Evolutionary conservation across 1,140 invertebrate genomes (phyloP).

Genomic region (Drosophila lacteicornis): DNA sequence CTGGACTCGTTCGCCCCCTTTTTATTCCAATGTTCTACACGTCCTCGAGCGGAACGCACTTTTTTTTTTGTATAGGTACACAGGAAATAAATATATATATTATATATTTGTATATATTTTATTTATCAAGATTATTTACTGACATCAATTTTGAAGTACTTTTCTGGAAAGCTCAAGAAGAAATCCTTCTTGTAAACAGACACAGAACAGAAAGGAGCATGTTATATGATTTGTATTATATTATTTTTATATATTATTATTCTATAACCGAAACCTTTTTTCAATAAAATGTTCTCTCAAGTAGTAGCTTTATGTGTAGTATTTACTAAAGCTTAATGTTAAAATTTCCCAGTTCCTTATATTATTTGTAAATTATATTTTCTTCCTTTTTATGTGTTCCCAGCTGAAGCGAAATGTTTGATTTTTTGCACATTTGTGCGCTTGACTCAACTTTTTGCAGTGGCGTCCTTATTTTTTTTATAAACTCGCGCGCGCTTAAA

Average conservation of each 20-base stretch:
- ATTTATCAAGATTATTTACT: background rate
- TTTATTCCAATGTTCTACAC: conserved; percentile 8
- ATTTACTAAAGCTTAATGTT: background rate
- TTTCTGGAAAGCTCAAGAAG: too few species aligned
- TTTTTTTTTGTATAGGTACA: conserved; percentile 33
- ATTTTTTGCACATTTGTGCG: conserved; percentile 29
- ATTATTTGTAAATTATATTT: background rate
- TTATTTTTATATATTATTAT: too few species aligned
- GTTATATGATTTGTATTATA: background rate
- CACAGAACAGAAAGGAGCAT: background rate
- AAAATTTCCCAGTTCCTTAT: background rate
- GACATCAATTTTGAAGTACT: background rate
- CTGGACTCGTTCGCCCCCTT: conserved; percentile 19
- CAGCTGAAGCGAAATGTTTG: background rate
- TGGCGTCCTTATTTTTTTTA: conserved; percentile 9
- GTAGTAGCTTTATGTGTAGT: background rate
- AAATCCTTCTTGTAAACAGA: background rate
- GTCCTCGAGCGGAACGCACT: conserved; percentile 51
- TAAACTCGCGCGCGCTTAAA: conserved; percentile 39
- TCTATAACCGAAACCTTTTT: too few species aligned
- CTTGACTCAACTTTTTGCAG: conserved; percentile 44
- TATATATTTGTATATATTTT: background rate
- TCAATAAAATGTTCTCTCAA: too few species aligned
- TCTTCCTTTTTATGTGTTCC: background rate
- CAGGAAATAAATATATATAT: background rate